These are phyloP conservation scores for Eristalinus aeneus DNA, from an alignment of 2,888 invertebrate genomes.

Conservation along the genomic window DNA sequence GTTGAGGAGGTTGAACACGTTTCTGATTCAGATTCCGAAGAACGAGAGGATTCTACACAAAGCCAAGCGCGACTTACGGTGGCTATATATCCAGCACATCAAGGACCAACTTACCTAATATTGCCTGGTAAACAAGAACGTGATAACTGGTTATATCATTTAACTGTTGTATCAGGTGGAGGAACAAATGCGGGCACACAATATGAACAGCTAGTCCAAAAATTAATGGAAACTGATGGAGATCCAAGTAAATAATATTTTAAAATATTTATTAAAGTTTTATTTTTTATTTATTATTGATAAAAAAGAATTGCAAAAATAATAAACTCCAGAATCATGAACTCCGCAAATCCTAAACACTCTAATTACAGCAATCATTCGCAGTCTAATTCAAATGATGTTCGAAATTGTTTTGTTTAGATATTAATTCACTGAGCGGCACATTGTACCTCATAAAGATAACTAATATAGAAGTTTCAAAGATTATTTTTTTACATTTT, in stretches of 20 bases:
- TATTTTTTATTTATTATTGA: no score
- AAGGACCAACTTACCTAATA: conserved; percentile 96
- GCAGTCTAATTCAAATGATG: no score
- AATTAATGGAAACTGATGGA: conserved; percentile 97
- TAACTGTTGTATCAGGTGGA: conserved; percentile 96
- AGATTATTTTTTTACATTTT: no score
- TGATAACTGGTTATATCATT: conserved; percentile 91
- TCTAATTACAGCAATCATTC: no score
- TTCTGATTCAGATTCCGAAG: conserved; percentile 94
- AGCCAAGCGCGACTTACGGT: conserved; percentile 90
- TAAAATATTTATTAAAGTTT: not conserved
- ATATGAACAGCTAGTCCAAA: conserved; percentile 97
- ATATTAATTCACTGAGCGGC: no score
- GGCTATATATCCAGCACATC: conserved; percentile 96
- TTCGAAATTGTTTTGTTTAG: no score
- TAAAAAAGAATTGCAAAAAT: no score
- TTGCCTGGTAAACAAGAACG: conserved; percentile 96
- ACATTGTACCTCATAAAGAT: no score
- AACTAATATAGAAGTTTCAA: no score
- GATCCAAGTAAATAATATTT: conserved; percentile 87
- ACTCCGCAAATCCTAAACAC: no score
- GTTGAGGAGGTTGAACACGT: conserved; percentile 97
- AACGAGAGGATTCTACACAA: conserved; percentile 88
- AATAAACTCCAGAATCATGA: no score
- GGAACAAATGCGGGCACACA: conserved; percentile 95